Evolutionary conservation across 2,797 vertebrate species (phyloP).

Genomic region (Zenarchopterus dispar): DNA sequence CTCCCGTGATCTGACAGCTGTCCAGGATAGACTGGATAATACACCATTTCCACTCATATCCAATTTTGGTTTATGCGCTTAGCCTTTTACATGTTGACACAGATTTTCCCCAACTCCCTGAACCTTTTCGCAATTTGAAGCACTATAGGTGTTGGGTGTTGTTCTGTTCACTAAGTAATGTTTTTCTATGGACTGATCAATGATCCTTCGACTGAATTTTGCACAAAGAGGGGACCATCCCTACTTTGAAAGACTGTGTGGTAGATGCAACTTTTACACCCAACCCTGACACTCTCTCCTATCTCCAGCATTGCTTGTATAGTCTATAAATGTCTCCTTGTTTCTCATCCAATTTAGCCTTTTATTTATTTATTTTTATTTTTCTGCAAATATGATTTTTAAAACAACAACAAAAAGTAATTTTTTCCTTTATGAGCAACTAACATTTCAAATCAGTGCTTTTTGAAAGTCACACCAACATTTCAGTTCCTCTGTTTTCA

Average conservation of each 20-base stretch:
- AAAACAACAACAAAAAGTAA: background rate
- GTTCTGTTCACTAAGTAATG: background rate
- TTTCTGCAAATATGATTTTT: no score
- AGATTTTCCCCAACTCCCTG: no score
- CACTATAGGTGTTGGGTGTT: no score
- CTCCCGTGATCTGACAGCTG: no score
- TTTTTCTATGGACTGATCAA: background rate
- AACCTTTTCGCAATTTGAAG: background rate
- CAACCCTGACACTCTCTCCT: background rate
- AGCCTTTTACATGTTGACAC: no score
- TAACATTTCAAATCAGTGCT: constrained; percentile 3
- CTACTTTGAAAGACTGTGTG: background rate
- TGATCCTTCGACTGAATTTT: background rate
- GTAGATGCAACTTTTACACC: background rate
- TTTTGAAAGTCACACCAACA: background rate
- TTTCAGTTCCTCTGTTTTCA: constrained; percentile 57
- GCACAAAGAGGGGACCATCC: background rate
- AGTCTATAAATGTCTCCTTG: background rate
- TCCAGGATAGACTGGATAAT: no score
- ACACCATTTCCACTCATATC: no score
- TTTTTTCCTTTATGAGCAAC: background rate
- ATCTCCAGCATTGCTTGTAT: no score
- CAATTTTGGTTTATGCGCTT: no score
- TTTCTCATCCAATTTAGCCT: no score
- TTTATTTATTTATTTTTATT: no score